A percentile compares a stretch with the other conserved stretches of the same genome.
Evolutionary conservation across 2,113 vertebrate genomes (phyloP).

Genomic region (Terrapene triunguis): DNA sequence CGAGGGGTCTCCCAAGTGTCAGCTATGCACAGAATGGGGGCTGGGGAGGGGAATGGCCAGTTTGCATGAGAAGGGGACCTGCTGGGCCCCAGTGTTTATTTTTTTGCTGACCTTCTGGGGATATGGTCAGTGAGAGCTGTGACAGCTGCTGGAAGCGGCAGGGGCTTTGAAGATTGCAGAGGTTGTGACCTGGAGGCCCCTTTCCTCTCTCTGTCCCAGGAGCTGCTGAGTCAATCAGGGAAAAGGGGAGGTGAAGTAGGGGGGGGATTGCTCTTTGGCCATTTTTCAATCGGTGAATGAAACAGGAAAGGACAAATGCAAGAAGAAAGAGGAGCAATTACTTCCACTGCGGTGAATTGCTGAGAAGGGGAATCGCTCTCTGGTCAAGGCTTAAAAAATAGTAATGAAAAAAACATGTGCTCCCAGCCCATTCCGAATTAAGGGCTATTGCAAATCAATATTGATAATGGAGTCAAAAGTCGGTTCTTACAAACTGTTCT

Average conservation of each 20-base stretch:
- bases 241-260: slow-evolving; percentile 74
- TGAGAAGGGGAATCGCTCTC: slow-evolving; percentile 70
- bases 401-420: slow-evolving; percentile 63
- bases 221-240: slow-evolving; percentile 82
- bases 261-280: slow-evolving; percentile 79
- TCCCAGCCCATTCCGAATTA: slow-evolving; percentile 51
- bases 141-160: slow-evolving; percentile 81
- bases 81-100: slow-evolving; percentile 78
- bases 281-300: slow-evolving; percentile 81
- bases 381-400: slow-evolving; percentile 69
- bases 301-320: slow-evolving; percentile 80
- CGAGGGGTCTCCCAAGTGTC: slow-evolving; percentile 70
- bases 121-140: slow-evolving; percentile 79
- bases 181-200: slow-evolving; percentile 80
- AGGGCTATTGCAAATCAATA: slow-evolving; percentile 63
- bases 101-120: slow-evolving; percentile 78
- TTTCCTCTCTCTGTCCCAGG: slow-evolving; percentile 78
- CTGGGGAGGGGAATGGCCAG: slow-evolving; percentile 59
- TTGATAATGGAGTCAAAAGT: slow-evolving; percentile 55
- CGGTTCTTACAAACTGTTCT: not conserved
- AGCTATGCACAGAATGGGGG: slow-evolving; percentile 72
- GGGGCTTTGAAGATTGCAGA: slow-evolving; percentile 82
- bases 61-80: slow-evolving; percentile 74
- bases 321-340: slow-evolving; percentile 76
- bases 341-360: slow-evolving; percentile 79